Base-by-base conservation (phyloP, 2,888 invertebrate genomes). In the Slavum lentiscoides region DNA sequence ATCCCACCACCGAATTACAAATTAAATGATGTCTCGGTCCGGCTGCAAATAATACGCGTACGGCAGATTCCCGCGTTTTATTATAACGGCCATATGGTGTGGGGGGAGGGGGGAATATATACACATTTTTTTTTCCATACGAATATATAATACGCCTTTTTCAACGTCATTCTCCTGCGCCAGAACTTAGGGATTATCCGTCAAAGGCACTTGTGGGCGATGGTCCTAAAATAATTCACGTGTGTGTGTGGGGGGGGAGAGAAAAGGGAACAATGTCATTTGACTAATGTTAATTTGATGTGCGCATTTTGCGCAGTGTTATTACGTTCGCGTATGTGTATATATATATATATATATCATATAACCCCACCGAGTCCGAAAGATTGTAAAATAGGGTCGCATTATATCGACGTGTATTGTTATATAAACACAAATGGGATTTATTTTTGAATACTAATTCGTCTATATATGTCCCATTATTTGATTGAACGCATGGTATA, bases 211-310 rank as follows among this genome's bases (percentile, higher is more conserved):
- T 80, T 80, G 72, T 80, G 80, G 70, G 64, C 64, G 43, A 64
- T 58, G 19, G 23, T 39, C 70, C 72, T 58, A 64, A 80, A 80
- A 80, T 76, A 76, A 76, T 76, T 68, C 30, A 68, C 43, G 67
- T 30, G 19, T 39, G 2, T 2, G 43, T 2, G 6, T 7, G 43
- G 1, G 9, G 43, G 7, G 43, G 30, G 4, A 4, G 30, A 30
- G 30, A 2, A 30, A 1, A 2, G 39, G 67, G 59, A 13, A 75
- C 67, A 58, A 67, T 58, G 58, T 59, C 75, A 58, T 67, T 75
- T 75, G 67, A 67, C 75, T 75, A 75, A 75, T 75, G 75, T 75
- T 75, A 75, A 75, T 75, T 75, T 75, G 75, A 75, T 75, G 75
- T 58, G 67, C 68, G 23, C 43, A 76, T 76, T 76, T 76, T 49